Evolutionary conservation across 2,797 vertebrate species (phyloP).

Genomic region (Urophycis tenuis): DNA sequence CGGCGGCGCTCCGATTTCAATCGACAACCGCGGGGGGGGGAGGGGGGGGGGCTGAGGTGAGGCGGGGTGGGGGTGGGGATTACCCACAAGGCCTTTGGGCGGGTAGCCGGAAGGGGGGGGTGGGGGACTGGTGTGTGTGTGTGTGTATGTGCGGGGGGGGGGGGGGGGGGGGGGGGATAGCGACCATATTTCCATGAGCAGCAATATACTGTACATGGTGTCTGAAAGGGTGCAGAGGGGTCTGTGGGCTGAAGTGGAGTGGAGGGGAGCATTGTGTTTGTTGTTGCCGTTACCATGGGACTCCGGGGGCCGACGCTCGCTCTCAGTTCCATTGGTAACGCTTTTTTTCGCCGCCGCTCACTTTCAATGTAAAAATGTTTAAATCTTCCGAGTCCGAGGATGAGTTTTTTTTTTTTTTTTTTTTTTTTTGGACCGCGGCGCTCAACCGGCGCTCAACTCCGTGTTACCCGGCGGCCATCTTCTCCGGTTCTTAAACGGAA

Average conservation of each 20-base stretch:
- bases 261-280: constrained; percentile 16
- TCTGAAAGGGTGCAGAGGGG: constrained; percentile 17
- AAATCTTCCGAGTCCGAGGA: neutral
- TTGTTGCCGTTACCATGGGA: constrained; percentile 63
- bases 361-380: constrained; percentile 32
- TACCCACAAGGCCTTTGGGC: constrained; percentile 58
- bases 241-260: constrained; percentile 13
- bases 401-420: no score
- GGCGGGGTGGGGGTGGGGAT: constrained; percentile 25
- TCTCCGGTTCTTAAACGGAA: neutral
- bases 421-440: neutral
- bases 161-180: constrained; percentile 25
- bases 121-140: constrained; percentile 23
- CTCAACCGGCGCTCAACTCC: no score
- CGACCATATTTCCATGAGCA: constrained; percentile 47
- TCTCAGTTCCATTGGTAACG: constrained; percentile 57
- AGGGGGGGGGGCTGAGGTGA: constrained; percentile 42
- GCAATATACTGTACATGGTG: constrained; percentile 36
- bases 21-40: constrained; percentile 54
- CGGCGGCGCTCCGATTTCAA: constrained; percentile 63
- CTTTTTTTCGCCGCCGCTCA: constrained; percentile 22
- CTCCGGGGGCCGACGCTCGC: constrained; percentile 47
- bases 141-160: constrained; percentile 34
- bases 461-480: neutral
- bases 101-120: constrained; percentile 45